phyloP scores from a whole-genome alignment of 2,888 invertebrate genomes.

The Pterostichus madidus region DNA sequence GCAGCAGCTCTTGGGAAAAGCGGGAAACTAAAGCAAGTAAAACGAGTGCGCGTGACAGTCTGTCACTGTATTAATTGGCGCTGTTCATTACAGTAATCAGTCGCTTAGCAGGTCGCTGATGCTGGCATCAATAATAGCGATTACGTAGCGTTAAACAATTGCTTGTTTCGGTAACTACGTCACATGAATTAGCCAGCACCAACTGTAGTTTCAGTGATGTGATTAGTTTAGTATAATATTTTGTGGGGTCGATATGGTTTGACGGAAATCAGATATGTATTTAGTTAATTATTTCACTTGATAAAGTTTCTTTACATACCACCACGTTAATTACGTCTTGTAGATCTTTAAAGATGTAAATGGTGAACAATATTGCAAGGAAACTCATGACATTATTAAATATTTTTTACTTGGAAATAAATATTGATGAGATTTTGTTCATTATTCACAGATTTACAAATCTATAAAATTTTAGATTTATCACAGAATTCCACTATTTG shows the following conservation, averaged over 20 bases:
- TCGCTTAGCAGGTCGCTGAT: conserved; percentile 20
- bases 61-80: conserved; percentile 57
- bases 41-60: conserved; percentile 30
- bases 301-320: too few relatives aligned
- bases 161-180: conserved; percentile 33
- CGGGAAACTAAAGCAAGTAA: conserved; percentile 8
- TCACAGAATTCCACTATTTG: too few relatives aligned
- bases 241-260: not conserved
- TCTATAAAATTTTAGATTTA: too few relatives aligned
- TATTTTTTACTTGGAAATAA: too few relatives aligned
- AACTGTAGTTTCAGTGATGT: not conserved
- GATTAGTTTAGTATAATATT: conserved; percentile 6
- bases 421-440: too few relatives aligned
- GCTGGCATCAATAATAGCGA: conserved; percentile 25
- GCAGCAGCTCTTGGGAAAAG: not conserved
- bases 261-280: too few relatives aligned
- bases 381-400: too few relatives aligned
- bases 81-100: conserved; percentile 60
- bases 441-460: too few relatives aligned
- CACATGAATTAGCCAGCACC: conserved; percentile 11
- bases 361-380: too few relatives aligned
- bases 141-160: conserved; percentile 19
- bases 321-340: too few relatives aligned
- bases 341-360: too few relatives aligned
- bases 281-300: too few relatives aligned